Evolutionary conservation across 2,888 invertebrate genomes (phyloP).

Genomic region (Alviniconcha strummeri): DNA sequence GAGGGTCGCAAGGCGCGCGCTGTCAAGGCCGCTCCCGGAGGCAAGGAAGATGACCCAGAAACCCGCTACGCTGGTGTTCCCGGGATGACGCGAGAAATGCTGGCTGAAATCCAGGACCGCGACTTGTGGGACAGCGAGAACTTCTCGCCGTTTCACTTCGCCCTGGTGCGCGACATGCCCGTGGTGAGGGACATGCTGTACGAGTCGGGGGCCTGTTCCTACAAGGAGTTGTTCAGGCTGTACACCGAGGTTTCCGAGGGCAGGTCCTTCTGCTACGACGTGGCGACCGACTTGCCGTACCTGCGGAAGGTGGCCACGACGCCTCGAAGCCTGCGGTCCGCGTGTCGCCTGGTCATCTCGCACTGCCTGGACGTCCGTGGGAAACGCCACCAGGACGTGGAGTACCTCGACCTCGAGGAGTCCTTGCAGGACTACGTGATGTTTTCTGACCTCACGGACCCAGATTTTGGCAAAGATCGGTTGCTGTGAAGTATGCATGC

Average conservation of each 20-base stretch:
- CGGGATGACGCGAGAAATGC: too few species aligned
- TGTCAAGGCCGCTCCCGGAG: too few species aligned
- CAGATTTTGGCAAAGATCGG: not conserved
- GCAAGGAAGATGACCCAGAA: too few species aligned
- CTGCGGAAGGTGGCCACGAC: not conserved
- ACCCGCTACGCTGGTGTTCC: too few species aligned
- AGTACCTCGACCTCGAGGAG: not conserved
- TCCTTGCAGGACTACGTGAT: not conserved
- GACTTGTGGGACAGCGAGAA: too few species aligned
- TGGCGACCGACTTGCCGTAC: not conserved
- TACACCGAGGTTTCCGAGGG: not conserved
- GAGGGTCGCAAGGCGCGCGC: too few species aligned
- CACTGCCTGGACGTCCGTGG: not conserved
- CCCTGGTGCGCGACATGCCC: too few species aligned
- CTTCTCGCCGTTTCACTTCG: too few species aligned
- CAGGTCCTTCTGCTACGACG: not conserved
- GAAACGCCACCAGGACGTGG: not conserved
- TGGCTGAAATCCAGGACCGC: too few species aligned
- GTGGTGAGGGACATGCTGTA: not conserved
- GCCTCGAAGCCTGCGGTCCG: constrained; percentile 1
- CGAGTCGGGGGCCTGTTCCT: not conserved
- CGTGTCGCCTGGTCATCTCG: constrained; percentile 6
- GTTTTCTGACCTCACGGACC: constrained; percentile 11
- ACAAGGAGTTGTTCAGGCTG: not conserved
- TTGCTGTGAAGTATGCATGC: not conserved